Base-by-base conservation (phyloP, 2,797 vertebrate species). In the Scolopax bukidnonensis region DNA sequence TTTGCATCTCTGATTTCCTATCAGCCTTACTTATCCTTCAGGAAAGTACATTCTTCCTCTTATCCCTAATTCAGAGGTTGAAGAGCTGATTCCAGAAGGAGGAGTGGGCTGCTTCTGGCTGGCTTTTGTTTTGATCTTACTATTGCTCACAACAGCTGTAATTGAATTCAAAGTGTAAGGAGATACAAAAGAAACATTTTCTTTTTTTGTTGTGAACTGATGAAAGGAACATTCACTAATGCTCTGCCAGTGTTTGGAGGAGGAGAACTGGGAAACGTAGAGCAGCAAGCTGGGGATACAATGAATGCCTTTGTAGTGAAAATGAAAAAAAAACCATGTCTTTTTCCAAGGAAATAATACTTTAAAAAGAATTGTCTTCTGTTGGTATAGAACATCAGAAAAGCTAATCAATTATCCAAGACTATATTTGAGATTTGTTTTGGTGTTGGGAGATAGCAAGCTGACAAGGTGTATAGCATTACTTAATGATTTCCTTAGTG, bases 221-320 rank as follows among this genome's bases (percentile, higher is more conserved):
- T 95, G 84, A 92, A 94, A 93, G 79, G 59, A 94, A 83, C 69
- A 10, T 84, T 95, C 80, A 70, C 71, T 84, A 92, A 93, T 80
- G 69, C 41, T 90, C 23, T 95, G 93, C 80, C 82, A 73, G 57
- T 30, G 21, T 94, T 85, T 88, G 88, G 78, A 93, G 89, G 71
- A 95, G 83, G 77, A 87, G 54, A 30, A 67, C 40, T 93, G 75
- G 95, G 87, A 91, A 96, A 93, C 56, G 64, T 45, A 50, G 38
- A 93, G 60, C 87, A 94, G 54, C 71, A 69, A 77, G 32, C 41
- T 63, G 47, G 61, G 50, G 41, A 90, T 95, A 97, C 94, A 97
- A 83, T 88, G 56, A 33, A 59, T 74, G 83, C 54, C 93, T 95
- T 95, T 95, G 84, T 96, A 81, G 54, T 63, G 40, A 81, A 90